Percentiles rank a stretch among this genome's conserved stretches.
phyloP scores from a whole-genome alignment of 2,888 invertebrate genomes.

The Elgonia sp. region DNA sequence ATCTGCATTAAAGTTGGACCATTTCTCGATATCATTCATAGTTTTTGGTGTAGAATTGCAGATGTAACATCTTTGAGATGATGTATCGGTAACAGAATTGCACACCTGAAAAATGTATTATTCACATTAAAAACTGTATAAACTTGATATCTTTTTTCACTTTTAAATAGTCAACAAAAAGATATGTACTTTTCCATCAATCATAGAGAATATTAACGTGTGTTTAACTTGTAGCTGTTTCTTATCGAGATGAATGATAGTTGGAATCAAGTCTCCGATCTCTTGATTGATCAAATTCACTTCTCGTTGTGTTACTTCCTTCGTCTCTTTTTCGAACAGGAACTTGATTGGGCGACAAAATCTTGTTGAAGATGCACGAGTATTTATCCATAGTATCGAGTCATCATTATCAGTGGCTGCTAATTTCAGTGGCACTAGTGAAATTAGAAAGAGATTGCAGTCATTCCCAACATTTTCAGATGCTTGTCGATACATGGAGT shows the following conservation, averaged over 20 bases:
- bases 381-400: slow-evolving; percentile 45
- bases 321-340: slow-evolving; percentile 39
- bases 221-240: slow-evolving; percentile 43
- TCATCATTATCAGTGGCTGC: not conserved
- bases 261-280: slow-evolving; percentile 26
- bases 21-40: slow-evolving; percentile 36
- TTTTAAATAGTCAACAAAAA: not conserved
- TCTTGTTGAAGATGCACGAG: slow-evolving; percentile 48
- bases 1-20: not conserved
- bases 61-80: slow-evolving; percentile 61
- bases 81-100: slow-evolving; percentile 64
- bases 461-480: slow-evolving; percentile 1
- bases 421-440: slow-evolving; percentile 40
- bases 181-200: slow-evolving; percentile 61
- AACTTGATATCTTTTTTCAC: not conserved
- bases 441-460: slow-evolving; percentile 34
- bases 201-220: slow-evolving; percentile 61
- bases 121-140: not conserved
- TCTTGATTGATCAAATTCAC: slow-evolving; percentile 30
- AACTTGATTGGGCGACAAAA: slow-evolving; percentile 50
- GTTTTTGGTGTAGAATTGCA: slow-evolving; percentile 59
- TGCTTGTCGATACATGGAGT: slow-evolving; percentile 27
- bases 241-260: not conserved
- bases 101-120: slow-evolving; percentile 32
- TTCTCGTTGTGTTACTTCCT: slow-evolving; percentile 33